Percentiles rank a stretch among this genome's conserved stretches.
Evolutionary conservation across 2,113 vertebrate genomes (phyloP).

Genomic region (Nyctereutes procyonoides): DNA sequence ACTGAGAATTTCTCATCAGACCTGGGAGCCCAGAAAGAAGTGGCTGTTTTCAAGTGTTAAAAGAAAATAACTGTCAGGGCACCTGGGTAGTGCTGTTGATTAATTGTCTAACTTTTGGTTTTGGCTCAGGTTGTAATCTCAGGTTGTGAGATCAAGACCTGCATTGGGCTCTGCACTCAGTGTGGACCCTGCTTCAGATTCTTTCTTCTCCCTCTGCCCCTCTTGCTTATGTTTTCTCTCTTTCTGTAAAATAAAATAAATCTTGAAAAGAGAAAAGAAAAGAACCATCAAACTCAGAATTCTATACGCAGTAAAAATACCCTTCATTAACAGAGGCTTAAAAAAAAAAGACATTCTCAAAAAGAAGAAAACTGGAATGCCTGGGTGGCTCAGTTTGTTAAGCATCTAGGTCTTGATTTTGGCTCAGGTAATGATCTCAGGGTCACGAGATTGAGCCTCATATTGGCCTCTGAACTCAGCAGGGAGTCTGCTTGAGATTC

Average conservation of each 20-base stretch:
- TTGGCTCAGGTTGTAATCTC: background rate
- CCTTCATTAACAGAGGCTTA: background rate
- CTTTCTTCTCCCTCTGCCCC: background rate
- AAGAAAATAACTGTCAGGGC: background rate
- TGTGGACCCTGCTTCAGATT: background rate
- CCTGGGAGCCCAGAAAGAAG: background rate
- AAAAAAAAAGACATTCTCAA: background rate
- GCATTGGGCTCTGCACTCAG: background rate
- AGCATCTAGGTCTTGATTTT: background rate
- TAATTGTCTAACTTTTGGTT: background rate
- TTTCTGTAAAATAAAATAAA: background rate
- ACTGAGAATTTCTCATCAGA: background rate
- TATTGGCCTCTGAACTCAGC: background rate
- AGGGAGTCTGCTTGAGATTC: background rate
- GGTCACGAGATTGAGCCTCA: background rate
- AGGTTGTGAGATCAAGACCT: background rate
- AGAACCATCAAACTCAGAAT: background rate
- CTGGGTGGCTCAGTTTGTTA: background rate
- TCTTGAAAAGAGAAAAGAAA: slow-evolving; percentile 7
- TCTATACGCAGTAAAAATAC: background rate
- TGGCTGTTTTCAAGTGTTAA: background rate
- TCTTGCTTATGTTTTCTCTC: background rate
- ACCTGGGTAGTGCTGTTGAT: background rate
- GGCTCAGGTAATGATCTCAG: background rate
- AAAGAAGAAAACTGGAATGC: background rate